phyloP scores from a whole-genome alignment of 2,888 invertebrate species.

The Tachina grossa region DNA sequence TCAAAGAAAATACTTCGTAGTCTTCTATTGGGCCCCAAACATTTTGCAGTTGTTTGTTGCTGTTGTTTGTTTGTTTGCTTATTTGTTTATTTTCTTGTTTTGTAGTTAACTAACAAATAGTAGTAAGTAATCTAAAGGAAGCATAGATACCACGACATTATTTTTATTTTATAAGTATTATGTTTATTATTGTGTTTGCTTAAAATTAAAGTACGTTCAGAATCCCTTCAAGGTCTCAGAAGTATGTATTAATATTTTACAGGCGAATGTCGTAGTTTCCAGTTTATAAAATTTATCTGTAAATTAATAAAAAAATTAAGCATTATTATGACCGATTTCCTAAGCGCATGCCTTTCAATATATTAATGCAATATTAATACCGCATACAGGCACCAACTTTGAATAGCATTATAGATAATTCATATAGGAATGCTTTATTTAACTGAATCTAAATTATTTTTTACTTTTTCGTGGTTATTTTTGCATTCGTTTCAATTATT shows the following conservation, averaged over 20 bases:
- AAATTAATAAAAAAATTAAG: conserved; percentile 21
- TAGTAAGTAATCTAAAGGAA: conserved; percentile 72
- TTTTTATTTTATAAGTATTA: conserved; percentile 37
- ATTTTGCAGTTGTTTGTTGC: conserved; percentile 12
- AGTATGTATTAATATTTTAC: conserved; percentile 63
- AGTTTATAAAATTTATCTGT: conserved; percentile 67
- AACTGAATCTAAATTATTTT: no score
- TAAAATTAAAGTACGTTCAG: conserved; percentile 56
- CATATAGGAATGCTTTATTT: no score
- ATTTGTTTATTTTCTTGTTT: conserved; percentile 9
- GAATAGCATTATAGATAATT: no score
- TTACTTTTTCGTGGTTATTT: no score
- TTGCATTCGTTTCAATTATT: no score
- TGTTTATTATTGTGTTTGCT: conserved; percentile 56
- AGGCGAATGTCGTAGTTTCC: conserved; percentile 67
- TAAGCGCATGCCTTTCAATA: background rate
- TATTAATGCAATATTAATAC: conserved; percentile 34
- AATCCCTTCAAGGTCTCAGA: conserved; percentile 65
- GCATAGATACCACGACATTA: conserved; percentile 72
- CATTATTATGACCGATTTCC: background rate
- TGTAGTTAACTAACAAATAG: conserved; percentile 49
- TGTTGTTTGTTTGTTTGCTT: conserved; percentile 10
- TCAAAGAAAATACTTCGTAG: conserved; percentile 10
- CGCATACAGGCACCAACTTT: no score
- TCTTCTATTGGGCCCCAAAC: conserved; percentile 50